Conservation (phyloP, 1,140 invertebrate species). For the Vollenhovia emeryi region DNA sequence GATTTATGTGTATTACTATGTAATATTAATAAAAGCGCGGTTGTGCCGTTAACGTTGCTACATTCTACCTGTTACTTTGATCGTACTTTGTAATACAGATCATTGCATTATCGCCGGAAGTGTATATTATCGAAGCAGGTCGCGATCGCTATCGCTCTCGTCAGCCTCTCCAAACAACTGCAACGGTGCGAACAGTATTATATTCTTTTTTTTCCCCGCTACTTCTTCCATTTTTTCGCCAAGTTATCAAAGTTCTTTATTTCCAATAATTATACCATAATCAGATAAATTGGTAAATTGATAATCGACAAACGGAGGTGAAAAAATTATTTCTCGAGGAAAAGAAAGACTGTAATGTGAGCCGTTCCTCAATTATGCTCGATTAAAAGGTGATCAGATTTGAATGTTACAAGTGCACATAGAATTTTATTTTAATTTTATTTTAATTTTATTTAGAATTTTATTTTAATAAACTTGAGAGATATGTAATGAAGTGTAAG, state of each 20-base stretch:
- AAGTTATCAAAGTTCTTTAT: not conserved
- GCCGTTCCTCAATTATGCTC: too few species aligned
- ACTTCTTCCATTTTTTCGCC: not conserved
- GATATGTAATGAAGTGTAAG: not conserved
- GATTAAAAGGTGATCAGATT: not conserved
- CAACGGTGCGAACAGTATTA: not conserved
- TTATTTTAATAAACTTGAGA: not conserved
- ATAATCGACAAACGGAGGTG: not conserved
- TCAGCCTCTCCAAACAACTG: too few species aligned
- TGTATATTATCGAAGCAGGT: not conserved
- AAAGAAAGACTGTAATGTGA: not conserved
- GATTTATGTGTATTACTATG: not conserved
- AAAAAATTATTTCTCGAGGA: not conserved
- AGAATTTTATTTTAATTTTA: not conserved
- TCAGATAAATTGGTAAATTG: not conserved
- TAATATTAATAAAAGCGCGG: conserved; percentile 4
- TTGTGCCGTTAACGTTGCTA: not conserved
- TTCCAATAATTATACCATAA: not conserved
- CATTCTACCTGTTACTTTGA: not conserved
- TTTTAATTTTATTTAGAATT: not conserved
- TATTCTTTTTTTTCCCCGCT: not conserved
- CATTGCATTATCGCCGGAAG: conserved; percentile 3
- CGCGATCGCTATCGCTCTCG: not conserved
- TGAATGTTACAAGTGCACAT: not conserved
- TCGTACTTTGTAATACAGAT: not conserved